These are phyloP conservation scores for Saguinus midas DNA, from an alignment of 2,113 vertebrate genomes.

Conservation along the genomic window DNA sequence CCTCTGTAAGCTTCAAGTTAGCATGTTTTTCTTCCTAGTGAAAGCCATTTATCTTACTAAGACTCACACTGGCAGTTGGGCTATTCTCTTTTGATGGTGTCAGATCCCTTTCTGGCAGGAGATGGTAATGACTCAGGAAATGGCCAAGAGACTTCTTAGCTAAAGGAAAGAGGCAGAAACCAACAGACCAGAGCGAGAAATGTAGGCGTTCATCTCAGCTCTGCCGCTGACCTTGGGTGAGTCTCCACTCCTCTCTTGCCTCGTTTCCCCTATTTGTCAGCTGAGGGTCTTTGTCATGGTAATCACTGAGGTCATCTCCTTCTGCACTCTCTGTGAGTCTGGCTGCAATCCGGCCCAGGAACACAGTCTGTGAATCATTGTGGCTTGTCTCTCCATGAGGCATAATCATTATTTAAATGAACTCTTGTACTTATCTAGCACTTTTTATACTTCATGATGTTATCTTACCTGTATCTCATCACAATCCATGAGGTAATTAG, in stretches of 20 bases:
- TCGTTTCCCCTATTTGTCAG: not conserved
- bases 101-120: not conserved
- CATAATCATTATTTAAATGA: not conserved
- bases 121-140: not conserved
- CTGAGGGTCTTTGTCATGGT: not conserved
- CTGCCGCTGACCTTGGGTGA: not conserved
- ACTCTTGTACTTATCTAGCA: not conserved
- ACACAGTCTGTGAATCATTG: not conserved
- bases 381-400: not conserved
- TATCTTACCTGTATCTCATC: not conserved
- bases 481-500: not conserved
- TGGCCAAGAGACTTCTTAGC: not conserved
- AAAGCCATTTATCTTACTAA: not conserved
- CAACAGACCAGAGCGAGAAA: not conserved
- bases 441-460: not conserved
- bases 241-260: not conserved
- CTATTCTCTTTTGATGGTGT: not conserved
- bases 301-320: too few relatives aligned
- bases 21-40: not conserved
- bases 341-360: not conserved
- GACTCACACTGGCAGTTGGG: not conserved
- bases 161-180: not conserved
- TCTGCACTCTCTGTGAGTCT: not conserved
- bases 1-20: not conserved
- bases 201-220: not conserved